A percentile compares a stretch with the other conserved stretches of the same genome.
These are phyloP conservation scores for Drosophila pandora DNA, from an alignment of 1,140 invertebrate species.

Conservation along the genomic window DNA sequence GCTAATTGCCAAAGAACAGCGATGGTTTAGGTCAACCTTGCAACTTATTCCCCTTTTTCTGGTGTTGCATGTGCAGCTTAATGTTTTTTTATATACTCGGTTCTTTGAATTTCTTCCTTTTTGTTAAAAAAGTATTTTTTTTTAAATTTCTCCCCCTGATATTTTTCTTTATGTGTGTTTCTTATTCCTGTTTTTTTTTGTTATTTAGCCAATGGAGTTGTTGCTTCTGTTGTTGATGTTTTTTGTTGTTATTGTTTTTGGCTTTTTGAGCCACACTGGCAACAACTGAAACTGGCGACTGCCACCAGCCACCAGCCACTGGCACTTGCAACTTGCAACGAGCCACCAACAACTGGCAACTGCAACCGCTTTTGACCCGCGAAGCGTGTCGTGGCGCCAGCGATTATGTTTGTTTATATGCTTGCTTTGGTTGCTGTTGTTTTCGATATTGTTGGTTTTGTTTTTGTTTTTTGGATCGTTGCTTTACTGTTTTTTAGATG, in stretches of 20 bases:
- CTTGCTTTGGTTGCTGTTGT: constrained; percentile 56
- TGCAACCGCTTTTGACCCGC: constrained; percentile 79
- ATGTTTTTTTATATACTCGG: constrained; percentile 9
- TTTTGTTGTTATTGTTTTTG: constrained; percentile 25
- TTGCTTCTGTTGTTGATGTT: constrained; percentile 19
- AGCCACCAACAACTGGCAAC: constrained; percentile 57
- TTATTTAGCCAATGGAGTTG: constrained; percentile 35
- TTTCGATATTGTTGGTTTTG: constrained; percentile 35
- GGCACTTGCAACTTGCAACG: constrained; percentile 25
- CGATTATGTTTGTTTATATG: constrained; percentile 82
- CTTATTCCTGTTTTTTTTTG: constrained; percentile 21
- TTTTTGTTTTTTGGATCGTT: constrained; percentile 48
- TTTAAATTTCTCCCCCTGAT: constrained; percentile 17
- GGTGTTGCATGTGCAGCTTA: constrained; percentile 63
- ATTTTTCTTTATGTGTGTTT: constrained; percentile 35
- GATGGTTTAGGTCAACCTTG: constrained; percentile 32
- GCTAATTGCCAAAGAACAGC: constrained; percentile 51
- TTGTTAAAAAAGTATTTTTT: constrained; percentile 40
- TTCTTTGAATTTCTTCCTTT: constrained; percentile 28
- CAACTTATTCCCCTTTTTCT: constrained; percentile 10
- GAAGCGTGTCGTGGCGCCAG: constrained; percentile 81
- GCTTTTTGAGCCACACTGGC: constrained; percentile 15
- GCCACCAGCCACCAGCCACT: neutral
- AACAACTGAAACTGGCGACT: neutral
- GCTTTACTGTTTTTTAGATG: constrained; percentile 68